Evolutionary conservation across 2,113 vertebrate genomes (phyloP).

Genomic region (Balaeniceps rex): DNA sequence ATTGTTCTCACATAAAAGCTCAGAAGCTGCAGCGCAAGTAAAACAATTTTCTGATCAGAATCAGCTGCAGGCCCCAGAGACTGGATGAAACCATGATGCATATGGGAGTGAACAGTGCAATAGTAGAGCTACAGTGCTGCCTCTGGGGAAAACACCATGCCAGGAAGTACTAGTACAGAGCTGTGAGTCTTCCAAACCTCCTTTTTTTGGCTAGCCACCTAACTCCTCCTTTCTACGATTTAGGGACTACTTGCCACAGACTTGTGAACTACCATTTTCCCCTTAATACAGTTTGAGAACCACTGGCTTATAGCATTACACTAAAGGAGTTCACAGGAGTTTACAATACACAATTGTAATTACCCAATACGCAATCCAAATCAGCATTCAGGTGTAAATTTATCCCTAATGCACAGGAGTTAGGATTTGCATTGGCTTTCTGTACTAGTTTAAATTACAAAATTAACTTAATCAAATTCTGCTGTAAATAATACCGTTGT

Average conservation of each 20-base stretch:
- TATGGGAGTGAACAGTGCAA: background rate
- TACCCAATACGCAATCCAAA: background rate
- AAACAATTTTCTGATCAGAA: background rate
- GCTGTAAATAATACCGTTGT: background rate
- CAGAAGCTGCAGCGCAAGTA: background rate
- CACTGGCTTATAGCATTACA: background rate
- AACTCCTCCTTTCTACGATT: background rate
- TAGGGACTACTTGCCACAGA: background rate
- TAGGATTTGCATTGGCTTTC: background rate
- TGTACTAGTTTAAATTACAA: background rate
- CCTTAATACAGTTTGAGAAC: background rate
- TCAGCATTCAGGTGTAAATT: background rate
- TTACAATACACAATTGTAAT: background rate
- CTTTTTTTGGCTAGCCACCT: background rate
- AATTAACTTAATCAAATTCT: background rate
- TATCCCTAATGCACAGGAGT: background rate
- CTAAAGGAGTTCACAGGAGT: background rate
- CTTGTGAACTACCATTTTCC: background rate
- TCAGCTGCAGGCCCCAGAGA: background rate
- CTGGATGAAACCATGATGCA: background rate
- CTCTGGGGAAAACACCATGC: background rate
- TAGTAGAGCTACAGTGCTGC: background rate
- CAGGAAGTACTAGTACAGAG: background rate
- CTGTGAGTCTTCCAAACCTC: background rate
- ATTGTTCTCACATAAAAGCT: background rate